Percentiles rank a stretch among this genome's conserved stretches.
These are phyloP conservation scores for Astropecten irregularis DNA, from an alignment of 53 echinoderm and acorn worm genomes.

Conservation along the genomic window DNA sequence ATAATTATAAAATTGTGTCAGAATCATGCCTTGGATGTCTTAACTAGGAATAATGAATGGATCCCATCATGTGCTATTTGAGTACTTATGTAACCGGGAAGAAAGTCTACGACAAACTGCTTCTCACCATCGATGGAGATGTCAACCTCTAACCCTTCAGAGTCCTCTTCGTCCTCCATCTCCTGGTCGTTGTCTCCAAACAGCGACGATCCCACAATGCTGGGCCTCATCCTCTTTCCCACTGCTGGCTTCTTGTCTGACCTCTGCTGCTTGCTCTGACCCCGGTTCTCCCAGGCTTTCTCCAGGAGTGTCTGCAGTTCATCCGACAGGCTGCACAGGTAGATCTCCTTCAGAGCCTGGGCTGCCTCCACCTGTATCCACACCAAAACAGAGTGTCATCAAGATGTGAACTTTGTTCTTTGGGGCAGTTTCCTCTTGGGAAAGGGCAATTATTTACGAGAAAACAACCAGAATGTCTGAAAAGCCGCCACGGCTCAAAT, in stretches of 20 bases:
- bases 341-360: slow-evolving; percentile 72
- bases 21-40: too few relatives aligned
- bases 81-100: too few relatives aligned
- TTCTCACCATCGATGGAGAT: slow-evolving; percentile 26
- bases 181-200: slow-evolving; percentile 42
- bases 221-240: neutral
- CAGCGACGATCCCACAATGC: slow-evolving; percentile 47
- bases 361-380: slow-evolving; percentile 32
- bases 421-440: too few relatives aligned
- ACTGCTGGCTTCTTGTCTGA: neutral
- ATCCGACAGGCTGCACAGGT: slow-evolving; percentile 67
- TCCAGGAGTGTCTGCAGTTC: slow-evolving; percentile 69
- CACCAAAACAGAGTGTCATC: too few relatives aligned
- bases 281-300: slow-evolving; percentile 57
- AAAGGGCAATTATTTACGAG: too few relatives aligned
- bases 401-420: too few relatives aligned
- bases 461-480: too few relatives aligned
- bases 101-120: too few relatives aligned
- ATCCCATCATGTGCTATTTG: too few relatives aligned
- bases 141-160: slow-evolving; percentile 32
- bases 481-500: too few relatives aligned
- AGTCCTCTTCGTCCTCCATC: slow-evolving; percentile 44
- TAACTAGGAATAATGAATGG: too few relatives aligned
- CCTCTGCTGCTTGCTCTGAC: neutral
- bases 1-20: too few relatives aligned